A percentile compares a stretch with the other conserved stretches of the same genome.
Conservation (phyloP, 2,113 vertebrate species). For the Phalacrocorax aristotelis region DNA sequence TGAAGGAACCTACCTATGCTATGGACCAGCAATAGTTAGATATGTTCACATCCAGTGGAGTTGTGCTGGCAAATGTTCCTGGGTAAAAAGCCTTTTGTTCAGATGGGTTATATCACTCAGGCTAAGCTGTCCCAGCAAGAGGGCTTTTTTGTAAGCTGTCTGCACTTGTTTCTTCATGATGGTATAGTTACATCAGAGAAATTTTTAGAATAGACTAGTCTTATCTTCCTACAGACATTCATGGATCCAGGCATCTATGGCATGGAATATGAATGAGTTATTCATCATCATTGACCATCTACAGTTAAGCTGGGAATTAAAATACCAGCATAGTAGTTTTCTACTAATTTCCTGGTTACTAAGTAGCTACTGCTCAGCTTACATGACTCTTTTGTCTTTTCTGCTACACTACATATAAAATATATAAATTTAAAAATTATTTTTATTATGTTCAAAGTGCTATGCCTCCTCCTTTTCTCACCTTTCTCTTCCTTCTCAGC, state of each 20-base stretch:
- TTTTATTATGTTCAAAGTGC: background rate
- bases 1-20: background rate
- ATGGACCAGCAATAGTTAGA: background rate
- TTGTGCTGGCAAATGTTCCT: background rate
- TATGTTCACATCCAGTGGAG: background rate
- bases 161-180: background rate
- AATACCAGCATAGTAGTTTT: background rate
- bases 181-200: background rate
- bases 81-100: background rate
- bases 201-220: background rate
- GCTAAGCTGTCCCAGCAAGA: background rate
- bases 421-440: background rate
- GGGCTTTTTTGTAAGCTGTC: background rate
- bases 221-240: background rate
- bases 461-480: background rate
- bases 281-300: background rate
- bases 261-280: background rate
- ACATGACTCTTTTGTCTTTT: background rate
- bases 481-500: background rate
- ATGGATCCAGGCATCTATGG: background rate
- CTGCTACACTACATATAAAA: background rate
- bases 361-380: background rate
- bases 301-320: background rate
- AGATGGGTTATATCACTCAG: background rate
- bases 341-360: background rate